phyloP scores from a whole-genome alignment of 2,113 vertebrate genomes.

The Hemichromis elongatus region DNA sequence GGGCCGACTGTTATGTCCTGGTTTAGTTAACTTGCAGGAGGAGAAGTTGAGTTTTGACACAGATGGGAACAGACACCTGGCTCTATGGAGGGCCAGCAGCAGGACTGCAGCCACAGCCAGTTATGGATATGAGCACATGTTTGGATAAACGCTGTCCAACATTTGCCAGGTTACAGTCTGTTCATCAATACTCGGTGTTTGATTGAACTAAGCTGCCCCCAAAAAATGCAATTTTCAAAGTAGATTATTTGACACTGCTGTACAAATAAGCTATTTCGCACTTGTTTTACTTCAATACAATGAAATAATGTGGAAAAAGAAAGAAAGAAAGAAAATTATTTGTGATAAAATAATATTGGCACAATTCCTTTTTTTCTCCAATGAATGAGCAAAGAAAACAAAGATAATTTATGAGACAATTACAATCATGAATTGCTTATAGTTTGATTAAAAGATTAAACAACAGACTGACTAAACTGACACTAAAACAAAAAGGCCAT shows the following conservation, averaged over 20 bases:
- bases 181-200: not conserved
- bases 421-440: constrained; percentile 9
- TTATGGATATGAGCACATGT: constrained; percentile 45
- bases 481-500: not conserved
- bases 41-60: constrained; percentile 36
- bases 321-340: not conserved
- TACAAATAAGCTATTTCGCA: not conserved
- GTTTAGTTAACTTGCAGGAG: constrained; percentile 7
- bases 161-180: constrained; percentile 19
- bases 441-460: constrained; percentile 16
- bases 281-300: not conserved
- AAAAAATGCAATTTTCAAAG: not conserved
- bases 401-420: not conserved
- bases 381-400: constrained; percentile 6
- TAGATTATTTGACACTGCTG: not conserved
- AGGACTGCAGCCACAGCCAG: constrained; percentile 24
- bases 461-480: not conserved
- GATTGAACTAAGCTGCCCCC: not conserved
- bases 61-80: constrained; percentile 59
- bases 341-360: constrained; percentile 26
- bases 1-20: not conserved
- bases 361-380: not conserved
- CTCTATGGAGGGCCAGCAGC: constrained; percentile 38
- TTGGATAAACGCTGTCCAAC: constrained; percentile 43
- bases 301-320: not conserved